Conservation (phyloP, 2,113 vertebrate species). For the Syngnathus floridae region DNA sequence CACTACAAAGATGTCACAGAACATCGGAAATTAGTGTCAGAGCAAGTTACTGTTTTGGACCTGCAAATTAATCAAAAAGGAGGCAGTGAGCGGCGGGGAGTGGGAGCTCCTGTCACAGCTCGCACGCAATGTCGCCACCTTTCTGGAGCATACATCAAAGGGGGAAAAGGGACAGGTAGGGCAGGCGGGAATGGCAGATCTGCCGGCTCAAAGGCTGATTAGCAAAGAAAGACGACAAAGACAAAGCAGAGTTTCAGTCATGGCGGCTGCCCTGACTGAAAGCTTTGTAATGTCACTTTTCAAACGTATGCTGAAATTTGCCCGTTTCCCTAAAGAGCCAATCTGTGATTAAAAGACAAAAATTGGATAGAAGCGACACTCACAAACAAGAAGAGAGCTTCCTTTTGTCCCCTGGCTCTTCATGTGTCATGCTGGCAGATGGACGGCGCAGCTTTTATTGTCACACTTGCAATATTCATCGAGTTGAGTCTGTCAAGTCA, state of each 20-base stretch:
- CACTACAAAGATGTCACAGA: conserved; percentile 62
- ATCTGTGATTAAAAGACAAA: conserved; percentile 35
- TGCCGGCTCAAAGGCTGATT: conserved; percentile 57
- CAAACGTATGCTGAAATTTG: conserved; percentile 42
- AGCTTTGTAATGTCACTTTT: conserved; percentile 47
- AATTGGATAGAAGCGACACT: conserved; percentile 16
- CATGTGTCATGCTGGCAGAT: conserved; percentile 29
- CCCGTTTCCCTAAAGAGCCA: conserved; percentile 23
- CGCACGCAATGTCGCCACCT: conserved; percentile 21
- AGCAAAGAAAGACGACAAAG: conserved; percentile 24
- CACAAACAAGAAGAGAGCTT: conserved; percentile 26
- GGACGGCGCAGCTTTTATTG: conserved; percentile 27
- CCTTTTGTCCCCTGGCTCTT: neutral
- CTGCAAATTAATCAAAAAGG: conserved; percentile 68
- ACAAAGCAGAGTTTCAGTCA: conserved; percentile 32
- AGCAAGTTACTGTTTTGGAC: conserved; percentile 72
- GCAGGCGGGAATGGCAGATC: conserved; percentile 43
- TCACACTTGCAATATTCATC: conserved; percentile 30
- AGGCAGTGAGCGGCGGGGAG: conserved; percentile 48
- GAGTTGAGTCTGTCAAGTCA: conserved; percentile 4
- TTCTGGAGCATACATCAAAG: conserved; percentile 59
- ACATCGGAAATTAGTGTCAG: conserved; percentile 70
- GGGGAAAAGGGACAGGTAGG: conserved; percentile 19
- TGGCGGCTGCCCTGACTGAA: conserved; percentile 35
- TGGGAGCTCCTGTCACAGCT: conserved; percentile 38